Conservation (phyloP, 2,113 vertebrate species). For the Campylorhamphus procurvoides region DNA sequence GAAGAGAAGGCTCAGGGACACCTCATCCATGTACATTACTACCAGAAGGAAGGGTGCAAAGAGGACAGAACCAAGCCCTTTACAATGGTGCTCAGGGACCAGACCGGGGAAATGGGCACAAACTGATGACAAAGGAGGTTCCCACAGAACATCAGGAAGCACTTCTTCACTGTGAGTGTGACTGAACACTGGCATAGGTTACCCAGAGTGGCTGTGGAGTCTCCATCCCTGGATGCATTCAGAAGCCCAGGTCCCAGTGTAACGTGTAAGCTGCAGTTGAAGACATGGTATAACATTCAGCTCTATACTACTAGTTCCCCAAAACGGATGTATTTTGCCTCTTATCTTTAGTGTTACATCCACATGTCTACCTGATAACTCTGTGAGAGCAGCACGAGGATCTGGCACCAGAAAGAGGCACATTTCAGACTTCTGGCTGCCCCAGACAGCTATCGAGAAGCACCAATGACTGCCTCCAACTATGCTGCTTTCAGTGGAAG, state of each 20-base stretch:
- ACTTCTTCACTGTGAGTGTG: background rate
- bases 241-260: background rate
- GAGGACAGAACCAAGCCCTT: background rate
- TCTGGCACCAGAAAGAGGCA: background rate
- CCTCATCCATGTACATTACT: background rate
- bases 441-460: background rate
- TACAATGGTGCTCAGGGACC: background rate
- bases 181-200: background rate
- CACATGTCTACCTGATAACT: accelerated
- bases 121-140: background rate
- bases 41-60: background rate
- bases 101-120: background rate
- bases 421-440: background rate
- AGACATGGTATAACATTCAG: background rate
- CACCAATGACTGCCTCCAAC: background rate
- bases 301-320: background rate
- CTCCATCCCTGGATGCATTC: background rate
- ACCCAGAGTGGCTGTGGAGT: background rate
- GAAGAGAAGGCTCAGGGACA: background rate
- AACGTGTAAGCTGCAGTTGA: accelerated
- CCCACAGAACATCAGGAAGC: background rate
- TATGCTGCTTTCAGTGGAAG: background rate
- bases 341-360: background rate
- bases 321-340: background rate
- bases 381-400: background rate